phyloP scores from a whole-genome alignment of 2,888 invertebrate genomes.

The Drosophila parthenogenetica region DNA sequence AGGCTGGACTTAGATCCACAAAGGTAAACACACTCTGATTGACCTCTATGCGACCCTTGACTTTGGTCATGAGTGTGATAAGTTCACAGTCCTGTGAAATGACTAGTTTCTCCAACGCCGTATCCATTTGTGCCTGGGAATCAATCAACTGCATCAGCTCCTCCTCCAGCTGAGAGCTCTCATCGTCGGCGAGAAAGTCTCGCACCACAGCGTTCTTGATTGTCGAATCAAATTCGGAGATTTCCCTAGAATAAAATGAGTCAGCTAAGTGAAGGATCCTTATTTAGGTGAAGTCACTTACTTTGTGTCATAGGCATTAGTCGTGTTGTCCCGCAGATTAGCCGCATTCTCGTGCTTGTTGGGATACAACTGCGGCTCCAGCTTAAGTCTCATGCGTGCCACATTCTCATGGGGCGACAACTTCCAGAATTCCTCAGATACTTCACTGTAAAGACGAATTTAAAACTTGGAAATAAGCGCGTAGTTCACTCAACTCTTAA shows the following conservation, averaged over 20 bases:
- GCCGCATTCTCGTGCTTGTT: constrained; percentile 87
- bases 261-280: too few relatives aligned
- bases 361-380: constrained; percentile 87
- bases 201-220: constrained; percentile 85
- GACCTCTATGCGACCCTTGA: constrained; percentile 88
- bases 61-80: constrained; percentile 87
- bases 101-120: constrained; percentile 87
- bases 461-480: too few relatives aligned
- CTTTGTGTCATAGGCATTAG: constrained; percentile 83
- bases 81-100: constrained; percentile 88
- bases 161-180: constrained; percentile 85
- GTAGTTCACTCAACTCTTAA: too few relatives aligned
- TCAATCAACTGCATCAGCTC: constrained; percentile 85
- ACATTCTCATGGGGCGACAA: constrained; percentile 88
- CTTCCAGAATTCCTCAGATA: constrained; percentile 86
- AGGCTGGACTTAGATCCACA: constrained; percentile 86
- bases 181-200: constrained; percentile 85
- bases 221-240: constrained; percentile 84
- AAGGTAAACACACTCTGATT: constrained; percentile 87
- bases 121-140: constrained; percentile 84
- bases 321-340: constrained; percentile 87
- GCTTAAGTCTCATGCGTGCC: constrained; percentile 88
- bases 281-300: too few relatives aligned
- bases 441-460: constrained; percentile 70
- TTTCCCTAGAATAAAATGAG: constrained; percentile 70